Base-by-base conservation (phyloP, 2,888 invertebrate species). In the Tupiocoris notatus region DNA sequence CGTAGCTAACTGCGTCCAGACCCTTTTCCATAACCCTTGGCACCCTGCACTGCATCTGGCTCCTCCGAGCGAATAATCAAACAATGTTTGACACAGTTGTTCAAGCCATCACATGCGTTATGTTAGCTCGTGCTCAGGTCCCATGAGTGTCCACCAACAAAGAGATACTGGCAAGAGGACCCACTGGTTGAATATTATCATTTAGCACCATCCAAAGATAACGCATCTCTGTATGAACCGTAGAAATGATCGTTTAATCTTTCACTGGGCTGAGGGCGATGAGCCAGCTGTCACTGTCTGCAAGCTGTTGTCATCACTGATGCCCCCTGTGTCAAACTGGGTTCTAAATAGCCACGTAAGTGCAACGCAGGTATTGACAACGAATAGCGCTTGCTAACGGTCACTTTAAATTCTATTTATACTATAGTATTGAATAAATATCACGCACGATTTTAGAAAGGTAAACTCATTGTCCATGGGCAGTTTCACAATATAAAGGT, bases 161-260 rank as follows among this genome's bases (percentile, higher is more conserved):
- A 39, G 39, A 12, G 6, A 39, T 12, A n/a, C 3, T n/a, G 22
- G 20, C 56, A 18, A 3, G 58, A 70, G 70, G 57, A 54, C 20
- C 70, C 70, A 70, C 70, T 25, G 70, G 70, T 70, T 70, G 70
- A 70, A 70, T 70, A 70, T n/a, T n/a, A n/a, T 70, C 70, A 61
- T 70, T 70, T 70, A 70, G 59, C 58, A 58, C 23, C 59, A 1
- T 59, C 16, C 17, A 9, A 18, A 9, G 58, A 54, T 58, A 22
- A 21, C n/a, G 23, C 58, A 24, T 22, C 23, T 58, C 54, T 23
- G n/a, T n/a, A n/a, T n/a, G 70, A 70, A 24, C 59, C 23, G 59
- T 20, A 21, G 59, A 61, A 58, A 70, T 70, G 70, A 70, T 70
- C 58, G 70, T 70, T 59, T 61, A 70, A 70, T 70, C 70, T 67